Evolutionary conservation across 2,113 vertebrate species (phyloP).

Genomic region (Antechinus stuartii): DNA sequence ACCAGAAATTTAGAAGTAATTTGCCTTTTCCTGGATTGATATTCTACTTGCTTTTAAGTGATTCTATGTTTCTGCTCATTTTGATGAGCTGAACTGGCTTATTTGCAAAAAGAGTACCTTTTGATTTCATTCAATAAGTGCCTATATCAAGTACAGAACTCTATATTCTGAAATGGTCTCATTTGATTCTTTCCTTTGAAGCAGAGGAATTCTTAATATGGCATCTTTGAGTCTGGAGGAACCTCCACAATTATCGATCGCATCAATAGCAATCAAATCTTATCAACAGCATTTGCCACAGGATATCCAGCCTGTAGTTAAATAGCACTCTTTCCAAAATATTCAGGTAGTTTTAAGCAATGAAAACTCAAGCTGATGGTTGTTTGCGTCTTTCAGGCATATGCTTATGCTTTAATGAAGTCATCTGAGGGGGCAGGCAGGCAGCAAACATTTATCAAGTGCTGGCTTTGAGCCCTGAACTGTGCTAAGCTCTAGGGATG

Average conservation of each 20-base stretch:
- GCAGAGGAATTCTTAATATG: not conserved
- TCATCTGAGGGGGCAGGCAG: not conserved
- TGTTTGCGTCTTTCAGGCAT: conserved; percentile 50
- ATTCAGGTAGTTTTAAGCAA: not conserved
- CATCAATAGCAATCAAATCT: not conserved
- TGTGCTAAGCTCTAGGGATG: not conserved
- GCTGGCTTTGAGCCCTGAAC: not conserved
- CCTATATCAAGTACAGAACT: not conserved
- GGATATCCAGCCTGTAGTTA: not conserved
- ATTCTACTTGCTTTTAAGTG: not conserved
- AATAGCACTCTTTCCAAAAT: not conserved
- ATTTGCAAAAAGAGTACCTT: not conserved
- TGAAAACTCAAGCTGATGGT: not conserved
- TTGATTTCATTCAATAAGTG: not conserved
- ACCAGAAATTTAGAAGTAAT: not conserved
- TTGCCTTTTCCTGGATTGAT: not conserved
- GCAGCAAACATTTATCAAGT: not conserved
- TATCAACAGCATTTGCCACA: not conserved
- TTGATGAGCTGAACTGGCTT: not conserved
- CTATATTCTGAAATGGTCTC: not conserved
- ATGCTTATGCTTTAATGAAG: not conserved
- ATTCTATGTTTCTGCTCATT: not conserved
- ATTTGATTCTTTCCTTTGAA: not conserved
- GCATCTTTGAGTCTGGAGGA: not conserved
- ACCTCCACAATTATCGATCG: not conserved